These are phyloP conservation scores for Idaea biselata DNA, from an alignment of 2,888 invertebrate species.

Conservation along the genomic window DNA sequence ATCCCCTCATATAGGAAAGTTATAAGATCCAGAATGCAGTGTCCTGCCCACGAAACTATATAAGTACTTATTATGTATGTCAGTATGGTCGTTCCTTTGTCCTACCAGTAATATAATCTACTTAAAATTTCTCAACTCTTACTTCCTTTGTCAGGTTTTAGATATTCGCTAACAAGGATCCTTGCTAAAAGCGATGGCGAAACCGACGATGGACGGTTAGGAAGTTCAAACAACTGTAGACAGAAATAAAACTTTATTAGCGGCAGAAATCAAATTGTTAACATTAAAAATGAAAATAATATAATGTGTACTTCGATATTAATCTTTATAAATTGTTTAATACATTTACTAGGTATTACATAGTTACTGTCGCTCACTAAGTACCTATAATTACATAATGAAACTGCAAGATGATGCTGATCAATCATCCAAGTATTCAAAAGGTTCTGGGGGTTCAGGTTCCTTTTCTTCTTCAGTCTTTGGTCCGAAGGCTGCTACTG, in stretches of 20 bases:
- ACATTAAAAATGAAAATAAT: constrained; percentile 20
- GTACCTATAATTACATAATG: constrained; percentile 40
- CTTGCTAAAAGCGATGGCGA: background rate
- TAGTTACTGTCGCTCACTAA: background rate
- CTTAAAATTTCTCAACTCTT: no score
- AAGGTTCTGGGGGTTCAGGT: constrained; percentile 98
- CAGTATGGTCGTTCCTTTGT: no score
- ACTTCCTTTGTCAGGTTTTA: no score
- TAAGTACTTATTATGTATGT: no score
- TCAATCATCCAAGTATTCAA: constrained; percentile 95
- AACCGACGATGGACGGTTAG: background rate
- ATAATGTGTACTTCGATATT: constrained; percentile 11
- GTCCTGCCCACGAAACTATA: no score
- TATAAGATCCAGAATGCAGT: no score
- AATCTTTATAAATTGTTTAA: constrained; percentile 50
- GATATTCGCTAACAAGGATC: no score
- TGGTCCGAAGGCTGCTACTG: constrained; percentile 94
- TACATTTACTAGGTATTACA: constrained; percentile 48
- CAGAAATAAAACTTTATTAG: constrained; percentile 37
- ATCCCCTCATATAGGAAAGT: no score
- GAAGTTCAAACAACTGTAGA: constrained; percentile 4
- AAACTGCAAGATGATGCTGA: constrained; percentile 30
- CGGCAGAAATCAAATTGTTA: constrained; percentile 31
- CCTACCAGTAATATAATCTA: background rate
- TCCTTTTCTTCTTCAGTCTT: constrained; percentile 97